Conservation (phyloP, 1,140 invertebrate species). For the Carposina sasakii region DNA sequence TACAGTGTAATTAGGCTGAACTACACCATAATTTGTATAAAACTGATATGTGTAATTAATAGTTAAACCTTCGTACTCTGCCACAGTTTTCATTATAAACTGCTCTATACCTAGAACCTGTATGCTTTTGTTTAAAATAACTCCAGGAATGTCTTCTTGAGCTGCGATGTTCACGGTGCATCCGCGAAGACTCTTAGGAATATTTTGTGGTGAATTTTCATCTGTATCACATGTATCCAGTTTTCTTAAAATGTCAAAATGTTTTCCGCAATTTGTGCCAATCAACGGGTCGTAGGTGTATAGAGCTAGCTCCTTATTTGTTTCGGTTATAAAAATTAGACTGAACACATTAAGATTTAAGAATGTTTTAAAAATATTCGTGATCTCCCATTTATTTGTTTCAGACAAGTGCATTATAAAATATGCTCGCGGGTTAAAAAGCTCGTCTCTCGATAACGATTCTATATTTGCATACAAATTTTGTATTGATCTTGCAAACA, state of each 20-base stretch:
- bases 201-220: constrained; percentile 11
- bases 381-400: constrained; percentile 10
- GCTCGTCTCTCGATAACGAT: constrained; percentile 22
- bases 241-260: constrained; percentile 15
- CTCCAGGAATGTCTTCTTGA: constrained; percentile 27
- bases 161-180: constrained; percentile 31
- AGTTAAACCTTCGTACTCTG: constrained; percentile 17
- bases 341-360: constrained; percentile 24
- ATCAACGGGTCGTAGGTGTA: constrained; percentile 32
- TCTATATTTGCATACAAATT: no score
- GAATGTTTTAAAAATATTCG: constrained; percentile 19
- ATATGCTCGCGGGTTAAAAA: constrained; percentile 33
- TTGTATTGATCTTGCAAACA: no score
- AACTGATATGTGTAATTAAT: constrained; percentile 17
- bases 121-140: constrained; percentile 23
- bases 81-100: constrained; percentile 29
- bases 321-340: constrained; percentile 19
- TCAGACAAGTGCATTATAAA: constrained; percentile 23
- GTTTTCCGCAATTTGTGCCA: constrained; percentile 25
- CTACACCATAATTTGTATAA: no score
- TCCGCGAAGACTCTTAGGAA: constrained; percentile 13
- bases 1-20: constrained; percentile 30
- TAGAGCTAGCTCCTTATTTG: constrained; percentile 15
- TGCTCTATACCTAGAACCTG: constrained; percentile 32
- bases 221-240: constrained; percentile 22